Evolutionary conservation across 2,888 invertebrate genomes (phyloP).

Genomic region (Hydrotaea cyrtoneurina): DNA sequence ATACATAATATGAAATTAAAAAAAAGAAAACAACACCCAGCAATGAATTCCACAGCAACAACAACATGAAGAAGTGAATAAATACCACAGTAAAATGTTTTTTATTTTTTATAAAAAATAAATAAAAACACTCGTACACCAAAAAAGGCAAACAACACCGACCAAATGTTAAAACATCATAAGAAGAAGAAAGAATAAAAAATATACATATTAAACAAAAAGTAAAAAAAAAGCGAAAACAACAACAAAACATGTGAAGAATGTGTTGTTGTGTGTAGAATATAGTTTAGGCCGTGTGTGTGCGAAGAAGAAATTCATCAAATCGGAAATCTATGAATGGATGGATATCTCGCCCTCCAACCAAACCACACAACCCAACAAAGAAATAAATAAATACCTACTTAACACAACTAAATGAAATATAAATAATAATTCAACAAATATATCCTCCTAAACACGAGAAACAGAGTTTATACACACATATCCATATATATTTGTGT

Average conservation of each 20-base stretch:
- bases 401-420: constrained; percentile 6
- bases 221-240: too few species aligned
- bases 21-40: not conserved
- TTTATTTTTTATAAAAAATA: too few species aligned
- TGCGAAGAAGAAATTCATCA: constrained; percentile 23
- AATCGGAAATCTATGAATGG: constrained; percentile 39
- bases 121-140: not conserved
- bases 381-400: constrained; percentile 4
- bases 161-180: constrained; percentile 5
- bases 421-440: not conserved
- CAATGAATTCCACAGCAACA: not conserved
- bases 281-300: not conserved
- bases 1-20: not conserved
- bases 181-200: not conserved
- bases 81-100: not conserved
- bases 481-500: too few species aligned
- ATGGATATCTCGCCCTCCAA: constrained; percentile 1
- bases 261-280: not conserved
- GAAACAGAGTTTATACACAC: constrained; percentile 15
- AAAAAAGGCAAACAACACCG: not conserved
- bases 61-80: not conserved
- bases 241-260: not conserved
- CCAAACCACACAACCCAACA: not conserved
- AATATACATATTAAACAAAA: not conserved
- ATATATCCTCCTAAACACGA: constrained; percentile 7